Conservation (phyloP, 2,888 invertebrate genomes). For the Stenchaetothrips biformis region DNA sequence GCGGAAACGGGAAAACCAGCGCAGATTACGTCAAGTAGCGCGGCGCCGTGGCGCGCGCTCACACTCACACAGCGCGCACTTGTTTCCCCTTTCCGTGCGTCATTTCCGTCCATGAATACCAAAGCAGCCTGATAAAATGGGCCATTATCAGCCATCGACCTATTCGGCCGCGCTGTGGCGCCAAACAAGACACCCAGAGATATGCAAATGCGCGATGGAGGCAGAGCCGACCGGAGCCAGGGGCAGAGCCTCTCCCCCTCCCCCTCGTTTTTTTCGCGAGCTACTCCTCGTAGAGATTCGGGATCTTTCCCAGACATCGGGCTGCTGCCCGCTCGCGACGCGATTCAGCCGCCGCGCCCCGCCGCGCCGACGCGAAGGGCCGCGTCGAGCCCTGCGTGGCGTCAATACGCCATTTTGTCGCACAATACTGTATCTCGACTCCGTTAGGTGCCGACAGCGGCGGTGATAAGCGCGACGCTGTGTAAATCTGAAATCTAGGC, state of each 20-base stretch:
- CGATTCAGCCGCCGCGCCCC: not conserved
- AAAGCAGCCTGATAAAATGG: conserved; percentile 23
- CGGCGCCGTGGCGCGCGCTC: not conserved
- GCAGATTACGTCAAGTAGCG: not conserved
- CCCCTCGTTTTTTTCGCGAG: not conserved
- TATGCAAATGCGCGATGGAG: not conserved
- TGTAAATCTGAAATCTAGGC: too few relatives aligned
- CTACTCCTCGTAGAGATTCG: too few relatives aligned
- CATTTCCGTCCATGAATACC: conserved; percentile 23
- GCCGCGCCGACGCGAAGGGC: too few relatives aligned
- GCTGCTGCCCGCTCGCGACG: too few relatives aligned
- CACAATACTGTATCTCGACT: too few relatives aligned
- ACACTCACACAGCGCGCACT: not conserved
- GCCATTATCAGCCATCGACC: conserved; percentile 19
- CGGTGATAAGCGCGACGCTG: too few relatives aligned
- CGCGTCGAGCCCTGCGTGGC: not conserved
- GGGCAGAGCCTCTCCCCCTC: not conserved
- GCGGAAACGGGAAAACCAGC: too few relatives aligned
- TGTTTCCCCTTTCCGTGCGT: not conserved
- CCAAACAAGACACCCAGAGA: conserved; percentile 23
- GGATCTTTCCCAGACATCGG: too few relatives aligned
- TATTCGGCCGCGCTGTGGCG: conserved; percentile 15
- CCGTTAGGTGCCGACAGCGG: too few relatives aligned
- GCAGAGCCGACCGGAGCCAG: not conserved
- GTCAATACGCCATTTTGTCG: too few relatives aligned